Base-by-base conservation (phyloP, 2,888 invertebrate species). In the Nemapogon koenigi region DNA sequence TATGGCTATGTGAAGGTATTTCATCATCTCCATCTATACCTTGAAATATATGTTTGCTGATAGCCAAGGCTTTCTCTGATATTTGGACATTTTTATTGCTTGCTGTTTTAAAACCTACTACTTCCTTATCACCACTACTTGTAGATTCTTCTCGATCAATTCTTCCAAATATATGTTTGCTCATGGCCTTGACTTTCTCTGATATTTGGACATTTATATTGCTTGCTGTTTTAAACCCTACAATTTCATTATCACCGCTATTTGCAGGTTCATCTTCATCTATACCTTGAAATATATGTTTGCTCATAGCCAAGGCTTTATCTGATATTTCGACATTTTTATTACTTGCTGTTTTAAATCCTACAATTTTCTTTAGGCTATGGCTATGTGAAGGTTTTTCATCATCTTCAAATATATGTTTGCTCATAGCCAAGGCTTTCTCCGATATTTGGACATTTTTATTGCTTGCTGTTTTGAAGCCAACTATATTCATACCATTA, bases 381-480 rank as follows among this genome's bases (percentile, higher is more conserved):
- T 42, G 38, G 46, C 4, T 28, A 11, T 4, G 6, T 40, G 41
- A 13, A 10, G 40, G 32, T 16, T n/a, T 7, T 26, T 8, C 35
- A 62, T n/a, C 42, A 45, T 58, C 49, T 38, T 57, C 38, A 42
- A 60, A 58, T 2, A 68, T 39, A 8, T 50, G 49, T 47, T 52
- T 59, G 10, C 56, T 54, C 45, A 49, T 61, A n/a, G 40, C 39
- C 6, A 59, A 11, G 2, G 62, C 57, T 36, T 50, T 40, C 22
- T 59, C 51, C 1, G 68, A 65, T 41, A 73, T 53, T 11, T 44
- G 39, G 16, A 75, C 59, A 6, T 48, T 41, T 48, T 64, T 69
- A 30, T 75, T 69, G 45, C 52, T 57, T 15, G 59, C 65, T 4
- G 61, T 59, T 44, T 55, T 51, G 43, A 66, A 66, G 27, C 57